Evolutionary conservation across 2,113 vertebrate species (phyloP), one percentile per base, ranked within the genome.

Genomic region (Pipa parva): DNA sequence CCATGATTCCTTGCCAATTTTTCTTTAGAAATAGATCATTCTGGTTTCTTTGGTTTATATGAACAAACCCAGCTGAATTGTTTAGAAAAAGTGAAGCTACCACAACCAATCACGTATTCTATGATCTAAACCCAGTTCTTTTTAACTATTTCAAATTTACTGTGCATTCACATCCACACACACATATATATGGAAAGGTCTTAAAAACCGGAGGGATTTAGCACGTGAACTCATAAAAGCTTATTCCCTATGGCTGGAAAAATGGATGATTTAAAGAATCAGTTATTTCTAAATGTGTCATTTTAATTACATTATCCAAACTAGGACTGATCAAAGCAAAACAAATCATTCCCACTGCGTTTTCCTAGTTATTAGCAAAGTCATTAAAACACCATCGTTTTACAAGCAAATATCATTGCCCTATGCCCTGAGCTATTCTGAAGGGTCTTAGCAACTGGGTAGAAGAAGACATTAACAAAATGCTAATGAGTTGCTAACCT

Each of bases 401-500:
- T 27, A 24, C 10, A n/a, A 54, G 22, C 50, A 54, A 54, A 27
- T 12, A 5, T 7, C 25, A 2, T 3, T 54, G 25, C 50, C 27
- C 50, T 54, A 17, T 54, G 50, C 39, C 39, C 39, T 42, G 13
- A 42, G 39, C 39, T 42, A 42, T 42, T 42, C 39, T 18, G n/a
- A 3, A 42, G 39, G 2, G 5, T 17, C 17, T 1, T 42, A 17
- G 17, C 39, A n/a, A 12, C 17, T 42, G 39, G 39, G 17, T 42
- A 42, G 39, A 17, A 42, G 39, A 17, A 12, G 15, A 6, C 17
- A 42, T n/a, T 42, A 42, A 42, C 17, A n/a, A 15, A 18, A 42
- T 3, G 1, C 39, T 42, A 42, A 42, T n/a, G 5, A 15, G 17
- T 13, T n/a, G 17, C 7, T 42, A n/a, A 15, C 1, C 39, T n/a